Percentiles rank a stretch among this genome's conserved stretches.
phyloP scores from a whole-genome alignment of 2,888 invertebrate species.

The Oscheius myriophilus region DNA sequence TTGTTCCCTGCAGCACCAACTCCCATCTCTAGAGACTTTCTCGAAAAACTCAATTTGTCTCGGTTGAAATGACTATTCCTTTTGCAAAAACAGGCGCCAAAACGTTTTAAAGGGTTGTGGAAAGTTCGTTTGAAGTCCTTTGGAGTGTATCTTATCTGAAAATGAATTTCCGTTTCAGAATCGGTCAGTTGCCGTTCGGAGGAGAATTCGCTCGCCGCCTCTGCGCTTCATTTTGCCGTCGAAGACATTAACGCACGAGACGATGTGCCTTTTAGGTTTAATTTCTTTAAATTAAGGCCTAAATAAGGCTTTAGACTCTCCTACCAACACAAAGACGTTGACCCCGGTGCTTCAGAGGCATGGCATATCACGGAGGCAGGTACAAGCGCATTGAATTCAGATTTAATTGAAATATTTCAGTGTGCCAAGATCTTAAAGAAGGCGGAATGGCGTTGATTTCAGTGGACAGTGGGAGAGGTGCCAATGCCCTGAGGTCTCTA shows the following conservation, averaged over 20 bases:
- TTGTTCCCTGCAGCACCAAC: too few relatives aligned
- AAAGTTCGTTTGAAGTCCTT: too few relatives aligned
- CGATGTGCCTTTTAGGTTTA: conserved; percentile 53
- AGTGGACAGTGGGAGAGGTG: conserved; percentile 56
- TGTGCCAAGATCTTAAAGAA: conserved; percentile 65
- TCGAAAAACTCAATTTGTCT: conserved; percentile 1
- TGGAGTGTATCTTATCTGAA: not conserved
- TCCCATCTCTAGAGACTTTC: too few relatives aligned
- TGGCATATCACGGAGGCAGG: conserved; percentile 53
- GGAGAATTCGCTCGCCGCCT: conserved; percentile 37
- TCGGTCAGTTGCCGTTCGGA: conserved; percentile 65
- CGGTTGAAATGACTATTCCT: not conserved
- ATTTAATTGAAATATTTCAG: conserved; percentile 42
- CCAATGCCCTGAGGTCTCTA: conserved; percentile 51
- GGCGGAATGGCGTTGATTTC: conserved; percentile 68
- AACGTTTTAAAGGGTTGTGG: not conserved
- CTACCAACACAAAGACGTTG: conserved; percentile 50
- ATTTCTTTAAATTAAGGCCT: not conserved
- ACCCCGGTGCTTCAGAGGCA: conserved; percentile 48
- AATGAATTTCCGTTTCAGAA: conserved; percentile 40
- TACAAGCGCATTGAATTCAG: not conserved
- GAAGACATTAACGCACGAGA: conserved; percentile 54
- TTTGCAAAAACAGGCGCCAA: not conserved
- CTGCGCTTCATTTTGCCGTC: conserved; percentile 50
- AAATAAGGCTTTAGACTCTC: conserved; percentile 44